Conservation (phyloP, 2,888 invertebrate genomes). For the Cephonodes hylas region DNA sequence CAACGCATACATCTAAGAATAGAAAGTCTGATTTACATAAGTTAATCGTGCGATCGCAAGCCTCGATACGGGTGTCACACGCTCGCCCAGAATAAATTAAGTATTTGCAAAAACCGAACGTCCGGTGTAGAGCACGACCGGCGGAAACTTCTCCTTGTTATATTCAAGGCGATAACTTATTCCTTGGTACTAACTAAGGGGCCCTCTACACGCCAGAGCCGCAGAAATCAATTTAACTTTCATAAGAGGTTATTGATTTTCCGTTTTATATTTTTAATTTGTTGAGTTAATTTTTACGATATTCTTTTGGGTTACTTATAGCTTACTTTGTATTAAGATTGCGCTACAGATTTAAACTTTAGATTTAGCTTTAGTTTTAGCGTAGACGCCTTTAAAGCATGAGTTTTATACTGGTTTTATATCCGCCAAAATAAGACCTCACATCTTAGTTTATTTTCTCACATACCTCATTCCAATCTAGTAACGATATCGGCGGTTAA, state of each 20-base stretch:
- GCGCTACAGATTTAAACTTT: neutral
- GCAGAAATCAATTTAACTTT: constrained; percentile 1
- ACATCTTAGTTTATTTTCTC: too few species aligned
- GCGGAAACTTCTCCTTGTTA: constrained; percentile 10
- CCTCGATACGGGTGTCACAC: neutral
- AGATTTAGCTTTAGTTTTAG: too few species aligned
- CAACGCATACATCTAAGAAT: neutral
- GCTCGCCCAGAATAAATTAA: constrained; percentile 12
- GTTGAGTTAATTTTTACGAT: neutral
- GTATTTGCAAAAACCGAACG: constrained; percentile 6
- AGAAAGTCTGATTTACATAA: neutral
- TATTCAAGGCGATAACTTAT: constrained; percentile 10
- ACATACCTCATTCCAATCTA: too few species aligned
- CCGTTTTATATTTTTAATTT: neutral
- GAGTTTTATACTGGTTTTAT: too few species aligned
- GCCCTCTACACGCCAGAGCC: neutral
- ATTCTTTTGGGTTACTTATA: neutral
- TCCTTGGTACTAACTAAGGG: neutral
- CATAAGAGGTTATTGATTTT: neutral
- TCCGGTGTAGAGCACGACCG: constrained; percentile 8
- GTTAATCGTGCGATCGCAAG: constrained; percentile 2
- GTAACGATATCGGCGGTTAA: too few species aligned
- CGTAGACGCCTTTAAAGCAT: too few species aligned
- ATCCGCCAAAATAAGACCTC: too few species aligned
- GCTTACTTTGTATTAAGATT: neutral